Evolutionary conservation across 2,888 invertebrate genomes (phyloP).

Genomic region (Celastrina argiolus): DNA sequence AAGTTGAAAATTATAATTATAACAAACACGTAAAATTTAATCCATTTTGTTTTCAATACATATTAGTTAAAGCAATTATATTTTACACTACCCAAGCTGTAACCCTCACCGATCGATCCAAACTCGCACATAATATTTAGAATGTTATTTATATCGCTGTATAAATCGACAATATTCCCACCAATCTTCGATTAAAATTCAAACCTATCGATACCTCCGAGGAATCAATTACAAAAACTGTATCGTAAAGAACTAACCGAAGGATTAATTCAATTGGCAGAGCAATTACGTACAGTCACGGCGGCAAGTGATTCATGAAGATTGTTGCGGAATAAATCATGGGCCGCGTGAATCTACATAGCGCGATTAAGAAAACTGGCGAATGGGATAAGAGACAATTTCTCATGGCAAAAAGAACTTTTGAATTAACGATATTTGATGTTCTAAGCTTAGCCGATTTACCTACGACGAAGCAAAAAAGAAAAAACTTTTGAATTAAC

Average conservation of each 20-base stretch:
- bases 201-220: constrained; percentile 53
- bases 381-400: constrained; percentile 43
- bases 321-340: constrained; percentile 64
- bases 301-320: constrained; percentile 63
- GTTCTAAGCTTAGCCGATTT: background rate
- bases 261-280: constrained; percentile 73
- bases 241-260: constrained; percentile 64
- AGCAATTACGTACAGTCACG: constrained; percentile 74
- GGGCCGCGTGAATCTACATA: constrained; percentile 59
- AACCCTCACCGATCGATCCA: background rate
- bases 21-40: no score
- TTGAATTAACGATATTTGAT: background rate
- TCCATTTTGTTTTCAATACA: no score
- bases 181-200: constrained; percentile 28
- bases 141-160: background rate
- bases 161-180: constrained; percentile 19
- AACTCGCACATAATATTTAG: constrained; percentile 40
- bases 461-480: no score
- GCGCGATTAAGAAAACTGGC: constrained; percentile 48
- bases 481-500: no score
- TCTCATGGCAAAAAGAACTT: constrained; percentile 33
- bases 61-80: no score
- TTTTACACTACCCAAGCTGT: no score
- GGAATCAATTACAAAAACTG: constrained; percentile 71
- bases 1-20: no score